These are phyloP conservation scores for Aselliscus stoliczkanus DNA, from an alignment of 2,797 vertebrate genomes.

Conservation along the genomic window DNA sequence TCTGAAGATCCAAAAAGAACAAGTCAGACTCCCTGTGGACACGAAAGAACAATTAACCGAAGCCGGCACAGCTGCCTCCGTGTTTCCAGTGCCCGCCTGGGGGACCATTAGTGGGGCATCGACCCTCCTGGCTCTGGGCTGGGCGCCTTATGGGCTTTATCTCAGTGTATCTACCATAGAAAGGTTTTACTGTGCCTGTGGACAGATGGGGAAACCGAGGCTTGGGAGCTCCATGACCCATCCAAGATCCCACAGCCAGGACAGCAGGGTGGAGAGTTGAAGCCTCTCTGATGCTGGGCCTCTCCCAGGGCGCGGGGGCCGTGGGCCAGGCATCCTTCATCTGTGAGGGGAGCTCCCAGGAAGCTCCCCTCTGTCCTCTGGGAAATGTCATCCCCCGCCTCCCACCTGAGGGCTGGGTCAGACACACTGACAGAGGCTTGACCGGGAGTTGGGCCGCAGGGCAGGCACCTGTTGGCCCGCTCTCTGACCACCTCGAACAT, in stretches of 20 bases:
- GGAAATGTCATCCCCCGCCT: neutral
- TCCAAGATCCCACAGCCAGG: neutral
- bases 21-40: conserved; percentile 90
- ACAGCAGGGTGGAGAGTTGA: neutral
- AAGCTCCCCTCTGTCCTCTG: neutral
- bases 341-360: neutral
- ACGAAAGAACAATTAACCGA: conserved; percentile 61
- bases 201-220: neutral
- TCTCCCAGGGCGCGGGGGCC: neutral
- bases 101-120: neutral
- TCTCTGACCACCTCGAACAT: conserved; percentile 91
- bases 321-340: neutral
- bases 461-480: conserved; percentile 86
- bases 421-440: neutral
- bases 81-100: neutral
- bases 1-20: conserved; percentile 94
- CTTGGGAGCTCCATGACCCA: neutral
- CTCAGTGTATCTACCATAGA: neutral
- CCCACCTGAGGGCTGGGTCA: neutral
- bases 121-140: neutral
- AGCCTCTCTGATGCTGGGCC: conserved; percentile 34
- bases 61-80: neutral
- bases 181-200: neutral
- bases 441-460: accelerated
- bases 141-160: neutral